Evolutionary conservation across 2,797 vertebrate species (phyloP), one percentile per base, ranked within the genome.

Genomic region (Pteronotus mesoamericanus): DNA sequence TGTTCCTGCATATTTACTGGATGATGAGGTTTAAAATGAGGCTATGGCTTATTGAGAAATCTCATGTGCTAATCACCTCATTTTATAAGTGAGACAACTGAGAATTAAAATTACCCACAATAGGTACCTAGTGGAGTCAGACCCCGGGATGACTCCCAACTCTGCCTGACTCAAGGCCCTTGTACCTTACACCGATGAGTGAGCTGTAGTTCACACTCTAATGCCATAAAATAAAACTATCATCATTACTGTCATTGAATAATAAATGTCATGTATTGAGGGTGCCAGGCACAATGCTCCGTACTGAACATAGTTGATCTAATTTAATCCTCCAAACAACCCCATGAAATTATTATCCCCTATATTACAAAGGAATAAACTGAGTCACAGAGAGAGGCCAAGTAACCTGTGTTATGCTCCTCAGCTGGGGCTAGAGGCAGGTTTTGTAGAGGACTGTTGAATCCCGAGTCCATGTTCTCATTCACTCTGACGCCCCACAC

Each of bases 401-500:
- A 29, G 53, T 5, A 34, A 34, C 26, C 57, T 53, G 11, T 3
- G 2, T 6, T 26, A 53, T 15, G 15, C 34, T 37, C 0, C 21
- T 37, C 21, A 32, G 19, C 19, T 9, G 14, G 19, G 7, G 0
- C 19, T 48, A 6, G 77, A 64, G 26, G 48, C 19, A 39, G 22
- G 6, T 2, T 29, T 37, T 90, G 71, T 37, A 53, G 1, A 34
- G 22, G 11, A 32, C 15, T 6, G 0, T 24, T 29, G 57, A 42
- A 3, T 34, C 18, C 29, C 7, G 11, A 26, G 12, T 72, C 82
- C 42, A 2, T 14, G 18, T 9, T 53, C 8, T 39, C 3, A 4
- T 12, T 34, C 21, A 0, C 39, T 19, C 48, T 21, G 34, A 9
- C 2, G 12, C 10, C 11, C 8, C 3, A 0, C 0, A 1, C 8